Percentiles rank a stretch among this genome's conserved stretches.
Conservation (phyloP, 1,140 invertebrate genomes). For the Orius laevigatus region DNA sequence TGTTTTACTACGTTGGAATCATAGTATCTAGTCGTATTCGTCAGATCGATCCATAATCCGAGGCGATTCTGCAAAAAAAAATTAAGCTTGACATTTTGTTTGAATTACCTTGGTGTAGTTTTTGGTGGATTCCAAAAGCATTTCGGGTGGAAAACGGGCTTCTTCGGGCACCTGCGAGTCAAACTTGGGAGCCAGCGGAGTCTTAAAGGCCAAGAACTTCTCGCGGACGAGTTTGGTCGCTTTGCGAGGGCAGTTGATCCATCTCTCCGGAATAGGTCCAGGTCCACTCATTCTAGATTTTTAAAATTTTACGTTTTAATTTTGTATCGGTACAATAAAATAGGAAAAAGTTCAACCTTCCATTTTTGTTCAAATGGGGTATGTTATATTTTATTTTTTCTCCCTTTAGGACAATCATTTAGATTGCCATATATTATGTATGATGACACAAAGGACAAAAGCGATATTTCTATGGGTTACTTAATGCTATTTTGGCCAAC, state of each 20-base stretch:
- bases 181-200: slow-evolving; percentile 61
- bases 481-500: too few relatives aligned
- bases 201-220: slow-evolving; percentile 86
- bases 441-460: too few relatives aligned
- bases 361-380: too few relatives aligned
- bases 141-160: slow-evolving; percentile 63
- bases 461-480: too few relatives aligned
- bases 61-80: slow-evolving; percentile 50
- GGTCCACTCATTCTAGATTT: slow-evolving; percentile 25
- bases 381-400: too few relatives aligned
- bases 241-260: slow-evolving; percentile 85
- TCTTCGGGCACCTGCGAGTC: slow-evolving; percentile 64
- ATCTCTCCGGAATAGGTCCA: slow-evolving; percentile 65
- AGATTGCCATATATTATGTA: too few relatives aligned
- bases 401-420: too few relatives aligned
- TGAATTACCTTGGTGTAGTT: slow-evolving; percentile 33
- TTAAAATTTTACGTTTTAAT: too few relatives aligned
- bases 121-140: slow-evolving; percentile 60
- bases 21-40: slow-evolving; percentile 89
- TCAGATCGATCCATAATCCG: slow-evolving; percentile 91
- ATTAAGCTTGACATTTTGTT: background rate
- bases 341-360: too few relatives aligned
- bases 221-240: slow-evolving; percentile 50
- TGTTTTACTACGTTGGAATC: slow-evolving; percentile 46
- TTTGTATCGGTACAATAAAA: too few relatives aligned